These are phyloP conservation scores for Calidris pugnax DNA, from an alignment of 2,113 vertebrate genomes.

Conservation along the genomic window DNA sequence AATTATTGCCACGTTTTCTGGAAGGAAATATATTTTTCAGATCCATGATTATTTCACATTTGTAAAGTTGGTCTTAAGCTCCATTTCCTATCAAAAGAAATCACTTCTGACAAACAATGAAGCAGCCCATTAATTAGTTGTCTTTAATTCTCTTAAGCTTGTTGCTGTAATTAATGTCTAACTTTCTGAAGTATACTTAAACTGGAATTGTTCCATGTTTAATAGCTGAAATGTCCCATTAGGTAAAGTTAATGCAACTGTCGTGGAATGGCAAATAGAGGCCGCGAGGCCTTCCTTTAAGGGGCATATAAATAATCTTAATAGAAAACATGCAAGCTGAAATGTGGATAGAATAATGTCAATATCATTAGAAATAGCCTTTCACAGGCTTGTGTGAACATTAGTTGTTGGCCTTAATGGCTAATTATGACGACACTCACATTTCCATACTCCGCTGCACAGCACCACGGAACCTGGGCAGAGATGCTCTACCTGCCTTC, in stretches of 20 bases:
- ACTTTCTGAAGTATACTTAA: constrained; percentile 52
- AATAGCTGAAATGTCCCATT: constrained; percentile 43
- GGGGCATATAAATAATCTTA: background rate
- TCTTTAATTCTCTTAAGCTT: constrained; percentile 48
- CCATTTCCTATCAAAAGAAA: background rate
- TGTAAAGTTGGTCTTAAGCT: background rate
- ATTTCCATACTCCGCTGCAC: background rate
- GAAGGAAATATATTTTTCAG: background rate
- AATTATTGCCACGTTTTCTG: background rate
- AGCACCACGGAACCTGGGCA: background rate
- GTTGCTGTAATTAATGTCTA: constrained; percentile 67
- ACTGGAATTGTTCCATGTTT: constrained; percentile 51
- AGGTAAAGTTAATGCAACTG: constrained; percentile 46
- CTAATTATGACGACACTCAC: background rate
- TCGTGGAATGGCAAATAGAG: background rate
- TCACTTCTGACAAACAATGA: background rate
- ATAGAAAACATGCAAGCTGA: background rate
- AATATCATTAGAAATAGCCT: background rate
- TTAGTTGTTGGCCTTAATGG: background rate
- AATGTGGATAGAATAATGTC: background rate
- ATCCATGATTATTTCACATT: background rate
- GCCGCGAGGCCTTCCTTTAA: background rate
- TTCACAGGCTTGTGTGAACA: background rate
- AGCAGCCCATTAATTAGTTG: background rate
- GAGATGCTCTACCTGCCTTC: background rate